A percentile compares a stretch with the other conserved stretches of the same genome.
Evolutionary conservation across 1,140 invertebrate genomes (phyloP).

Genomic region (Adelges cooleyi): DNA sequence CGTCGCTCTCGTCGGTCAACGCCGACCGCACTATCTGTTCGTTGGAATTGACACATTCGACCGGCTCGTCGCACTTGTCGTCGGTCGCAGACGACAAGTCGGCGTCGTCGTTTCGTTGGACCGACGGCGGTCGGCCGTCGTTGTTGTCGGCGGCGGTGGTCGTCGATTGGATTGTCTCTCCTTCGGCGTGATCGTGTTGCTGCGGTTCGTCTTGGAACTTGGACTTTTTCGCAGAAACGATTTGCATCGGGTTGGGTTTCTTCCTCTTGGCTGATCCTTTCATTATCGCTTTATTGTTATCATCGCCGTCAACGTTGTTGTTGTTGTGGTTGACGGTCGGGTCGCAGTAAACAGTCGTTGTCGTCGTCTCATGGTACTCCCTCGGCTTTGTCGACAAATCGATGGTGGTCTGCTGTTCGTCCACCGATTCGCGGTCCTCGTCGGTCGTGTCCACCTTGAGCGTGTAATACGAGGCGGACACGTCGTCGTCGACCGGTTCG

Average conservation of each 20-base stretch:
- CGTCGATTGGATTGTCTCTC: no score
- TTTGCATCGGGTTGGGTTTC: conserved; percentile 17
- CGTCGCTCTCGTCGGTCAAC: conserved; percentile 10
- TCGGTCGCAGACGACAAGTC: background rate
- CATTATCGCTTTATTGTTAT: background rate
- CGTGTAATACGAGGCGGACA: background rate
- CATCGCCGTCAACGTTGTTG: background rate
- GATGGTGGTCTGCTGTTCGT: conserved; percentile 3
- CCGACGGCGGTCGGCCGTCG: background rate
- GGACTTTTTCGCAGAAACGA: conserved; percentile 7
- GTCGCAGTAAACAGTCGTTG: conserved; percentile 11
- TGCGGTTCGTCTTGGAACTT: background rate
- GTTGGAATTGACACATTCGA: background rate
- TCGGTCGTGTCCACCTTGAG: conserved; percentile 12
- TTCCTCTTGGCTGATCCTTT: conserved; percentile 21
- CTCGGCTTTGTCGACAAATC: conserved; percentile 8
- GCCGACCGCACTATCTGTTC: conserved; percentile 6
- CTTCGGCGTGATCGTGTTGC: background rate
- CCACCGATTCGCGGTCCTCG: conserved; percentile 1
- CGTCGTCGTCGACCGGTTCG: conserved; percentile 19
- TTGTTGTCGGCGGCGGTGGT: background rate
- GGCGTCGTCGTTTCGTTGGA: background rate
- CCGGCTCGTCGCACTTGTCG: background rate
- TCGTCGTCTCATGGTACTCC: background rate
- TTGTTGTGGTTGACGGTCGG: background rate